A percentile compares a stretch with the other conserved stretches of the same genome.
Evolutionary conservation across 92 coral and sea anemone species (phyloP).

Genomic region (Siderastrea siderea): DNA sequence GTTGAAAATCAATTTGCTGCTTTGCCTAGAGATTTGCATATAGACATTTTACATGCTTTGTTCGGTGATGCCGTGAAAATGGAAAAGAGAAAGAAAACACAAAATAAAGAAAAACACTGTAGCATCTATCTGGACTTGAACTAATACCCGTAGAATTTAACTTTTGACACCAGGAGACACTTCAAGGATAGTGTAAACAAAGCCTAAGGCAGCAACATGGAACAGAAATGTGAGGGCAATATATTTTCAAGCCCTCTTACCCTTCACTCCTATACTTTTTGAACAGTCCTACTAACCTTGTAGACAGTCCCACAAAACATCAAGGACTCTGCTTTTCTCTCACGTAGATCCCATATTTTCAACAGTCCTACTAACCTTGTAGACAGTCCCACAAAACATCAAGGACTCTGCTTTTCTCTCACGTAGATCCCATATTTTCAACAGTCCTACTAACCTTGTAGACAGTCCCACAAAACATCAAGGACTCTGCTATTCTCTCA

Average conservation of each 20-base stretch:
- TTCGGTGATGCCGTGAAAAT: too few species aligned
- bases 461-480: slow-evolving; percentile 72
- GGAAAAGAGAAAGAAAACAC: too few species aligned
- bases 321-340: slow-evolving; percentile 78
- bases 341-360: slow-evolving; percentile 92
- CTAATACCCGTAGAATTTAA: too few species aligned
- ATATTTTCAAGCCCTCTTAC: too few species aligned
- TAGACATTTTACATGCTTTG: too few species aligned
- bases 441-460: slow-evolving; percentile 74
- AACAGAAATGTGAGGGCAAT: too few species aligned
- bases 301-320: slow-evolving; percentile 75
- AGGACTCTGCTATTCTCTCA: slow-evolving; percentile 83
- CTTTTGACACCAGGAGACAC: too few species aligned
- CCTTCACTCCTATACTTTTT: too few species aligned
- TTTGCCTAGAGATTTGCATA: neutral
- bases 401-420: slow-evolving; percentile 85
- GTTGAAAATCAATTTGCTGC: neutral
- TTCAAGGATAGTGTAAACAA: too few species aligned
- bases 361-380: slow-evolving; percentile 68
- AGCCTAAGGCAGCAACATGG: too few species aligned
- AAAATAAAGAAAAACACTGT: too few species aligned
- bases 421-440: slow-evolving; percentile 87
- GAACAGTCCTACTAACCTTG: slow-evolving; percentile 58
- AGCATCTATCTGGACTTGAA: too few species aligned
- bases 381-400: slow-evolving; percentile 72